Evolutionary conservation across 2,113 vertebrate genomes (phyloP).

Genomic region (Daphoenositta chrysoptera): DNA sequence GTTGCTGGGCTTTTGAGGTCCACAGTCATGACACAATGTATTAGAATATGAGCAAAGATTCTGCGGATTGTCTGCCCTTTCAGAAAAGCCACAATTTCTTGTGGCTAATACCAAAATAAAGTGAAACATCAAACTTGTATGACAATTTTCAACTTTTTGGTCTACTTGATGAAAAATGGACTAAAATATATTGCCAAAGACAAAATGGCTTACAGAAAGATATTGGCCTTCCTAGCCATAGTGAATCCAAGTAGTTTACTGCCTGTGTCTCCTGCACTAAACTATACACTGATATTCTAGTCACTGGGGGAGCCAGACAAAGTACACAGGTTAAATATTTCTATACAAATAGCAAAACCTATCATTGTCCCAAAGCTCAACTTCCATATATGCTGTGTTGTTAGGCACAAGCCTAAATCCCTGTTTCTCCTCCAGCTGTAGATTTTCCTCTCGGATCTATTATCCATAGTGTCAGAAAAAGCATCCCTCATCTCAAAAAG

Average conservation of each 20-base stretch:
- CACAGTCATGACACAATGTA: fast-evolving
- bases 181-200: background rate
- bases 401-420: background rate
- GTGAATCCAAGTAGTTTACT: background rate
- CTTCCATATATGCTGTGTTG: background rate
- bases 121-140: background rate
- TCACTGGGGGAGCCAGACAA: background rate
- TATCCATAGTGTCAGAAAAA: background rate
- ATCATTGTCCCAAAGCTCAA: background rate
- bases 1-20: background rate
- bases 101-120: background rate
- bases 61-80: background rate
- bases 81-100: background rate
- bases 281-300: background rate
- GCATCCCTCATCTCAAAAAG: background rate
- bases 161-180: background rate
- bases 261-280: background rate
- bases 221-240: background rate
- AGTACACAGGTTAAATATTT: background rate
- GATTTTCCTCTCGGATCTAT: background rate
- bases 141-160: background rate
- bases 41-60: background rate
- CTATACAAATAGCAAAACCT: background rate
- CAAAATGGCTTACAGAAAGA: background rate
- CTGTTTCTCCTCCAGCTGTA: background rate